Conservation (phyloP, 1,140 invertebrate genomes). For the Drosophila nigrodunni region DNA sequence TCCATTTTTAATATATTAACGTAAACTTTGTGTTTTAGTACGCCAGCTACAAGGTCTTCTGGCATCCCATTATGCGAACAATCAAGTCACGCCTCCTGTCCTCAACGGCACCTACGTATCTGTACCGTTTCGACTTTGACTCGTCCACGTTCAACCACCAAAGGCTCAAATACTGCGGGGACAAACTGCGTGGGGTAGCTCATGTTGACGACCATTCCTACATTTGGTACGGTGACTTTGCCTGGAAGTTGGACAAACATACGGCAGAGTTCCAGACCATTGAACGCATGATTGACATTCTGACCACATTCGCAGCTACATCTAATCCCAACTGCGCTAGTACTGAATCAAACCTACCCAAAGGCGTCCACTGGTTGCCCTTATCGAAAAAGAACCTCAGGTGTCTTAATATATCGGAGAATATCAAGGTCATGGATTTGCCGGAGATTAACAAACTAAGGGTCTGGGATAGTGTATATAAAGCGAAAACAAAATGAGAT, state of each 20-base stretch:
- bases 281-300: constrained; percentile 85
- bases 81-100: constrained; percentile 56
- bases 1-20: no score
- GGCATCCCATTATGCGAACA: constrained; percentile 80
- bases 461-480: constrained; percentile 64
- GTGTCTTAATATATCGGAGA: constrained; percentile 84
- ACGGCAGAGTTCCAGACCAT: constrained; percentile 80
- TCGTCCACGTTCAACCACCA: constrained; percentile 74
- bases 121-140: constrained; percentile 85
- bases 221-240: constrained; percentile 86
- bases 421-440: constrained; percentile 72
- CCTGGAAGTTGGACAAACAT: constrained; percentile 79
- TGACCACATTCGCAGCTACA: constrained; percentile 82
- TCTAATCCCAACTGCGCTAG: constrained; percentile 77
- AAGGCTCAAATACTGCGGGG: constrained; percentile 71
- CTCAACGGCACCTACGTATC: constrained; percentile 74
- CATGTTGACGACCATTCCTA: constrained; percentile 89
- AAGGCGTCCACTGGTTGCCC: constrained; percentile 59
- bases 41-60: constrained; percentile 83
- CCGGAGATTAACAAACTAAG: constrained; percentile 74
- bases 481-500: constrained; percentile 1
- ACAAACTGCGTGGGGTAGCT: constrained; percentile 85
- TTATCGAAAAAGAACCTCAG: constrained; percentile 58
- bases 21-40: constrained; percentile 42
- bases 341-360: constrained; percentile 23